These are phyloP conservation scores for Sceliomorpha sp. DNA, from an alignment of 2,888 invertebrate species.

Conservation along the genomic window DNA sequence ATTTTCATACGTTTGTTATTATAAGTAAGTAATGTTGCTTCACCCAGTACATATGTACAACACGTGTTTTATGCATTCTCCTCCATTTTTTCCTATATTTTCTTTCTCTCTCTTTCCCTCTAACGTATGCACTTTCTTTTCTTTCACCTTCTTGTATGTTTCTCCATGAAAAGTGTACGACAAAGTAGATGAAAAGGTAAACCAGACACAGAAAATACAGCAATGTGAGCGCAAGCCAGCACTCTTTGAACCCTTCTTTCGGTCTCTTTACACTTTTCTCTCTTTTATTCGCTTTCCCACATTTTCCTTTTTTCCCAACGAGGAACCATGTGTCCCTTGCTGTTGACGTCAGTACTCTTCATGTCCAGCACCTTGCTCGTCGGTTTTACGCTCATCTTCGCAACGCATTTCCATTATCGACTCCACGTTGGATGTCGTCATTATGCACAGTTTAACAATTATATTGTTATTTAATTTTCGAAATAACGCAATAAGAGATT, in stretches of 20 bases:
- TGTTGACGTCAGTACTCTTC: conserved; percentile 2
- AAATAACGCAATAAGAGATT: too few relatives aligned
- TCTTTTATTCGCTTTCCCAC: conserved; percentile 26
- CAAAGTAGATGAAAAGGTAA: conserved; percentile 63
- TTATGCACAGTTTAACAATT: too few relatives aligned
- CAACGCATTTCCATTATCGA: conserved; percentile 62
- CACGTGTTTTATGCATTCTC: too few relatives aligned
- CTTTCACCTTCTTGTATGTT: neutral
- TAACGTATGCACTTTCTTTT: too few relatives aligned
- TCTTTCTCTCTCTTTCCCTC: neutral
- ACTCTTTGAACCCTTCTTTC: conserved; percentile 67
- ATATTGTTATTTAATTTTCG: too few relatives aligned
- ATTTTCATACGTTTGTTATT: too few relatives aligned
- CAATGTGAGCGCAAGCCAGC: conserved; percentile 57
- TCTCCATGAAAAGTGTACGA: conserved; percentile 10
- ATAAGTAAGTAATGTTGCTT: too few relatives aligned
- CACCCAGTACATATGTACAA: too few relatives aligned
- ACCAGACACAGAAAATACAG: conserved; percentile 57
- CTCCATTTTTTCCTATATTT: neutral
- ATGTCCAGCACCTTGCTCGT: conserved; percentile 8
- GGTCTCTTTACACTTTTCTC: conserved; percentile 14
- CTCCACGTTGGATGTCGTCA: conserved; percentile 49
- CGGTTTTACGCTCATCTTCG: conserved; percentile 16
- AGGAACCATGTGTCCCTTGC: neutral
- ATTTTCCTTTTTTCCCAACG: conserved; percentile 15